These are phyloP conservation scores for Felis catus DNA, from an alignment of 2,113 vertebrate species.

Conservation along the genomic window DNA sequence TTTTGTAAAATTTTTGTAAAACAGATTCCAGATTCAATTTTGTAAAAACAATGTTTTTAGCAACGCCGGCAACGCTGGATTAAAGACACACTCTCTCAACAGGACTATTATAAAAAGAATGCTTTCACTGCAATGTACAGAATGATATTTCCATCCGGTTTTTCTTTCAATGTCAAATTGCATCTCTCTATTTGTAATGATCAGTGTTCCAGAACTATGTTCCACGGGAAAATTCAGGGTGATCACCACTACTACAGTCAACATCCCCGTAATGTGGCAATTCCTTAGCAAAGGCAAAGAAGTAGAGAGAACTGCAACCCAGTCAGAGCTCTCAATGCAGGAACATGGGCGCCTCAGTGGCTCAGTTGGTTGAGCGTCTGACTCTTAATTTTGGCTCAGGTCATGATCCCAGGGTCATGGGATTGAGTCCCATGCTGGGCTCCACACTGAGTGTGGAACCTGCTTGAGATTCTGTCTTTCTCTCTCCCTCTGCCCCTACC, in stretches of 20 bases:
- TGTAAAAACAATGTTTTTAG: neutral
- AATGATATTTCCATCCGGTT: neutral
- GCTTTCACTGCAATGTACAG: neutral
- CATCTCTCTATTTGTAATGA: neutral
- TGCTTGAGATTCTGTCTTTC: too few species aligned
- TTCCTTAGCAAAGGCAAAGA: neutral
- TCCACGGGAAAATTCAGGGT: neutral
- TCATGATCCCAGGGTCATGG: too few species aligned
- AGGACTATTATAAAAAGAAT: neutral
- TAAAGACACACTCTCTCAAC: neutral
- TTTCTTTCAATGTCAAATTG: neutral
- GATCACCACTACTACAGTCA: neutral
- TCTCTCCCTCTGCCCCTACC: too few species aligned
- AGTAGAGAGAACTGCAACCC: neutral
- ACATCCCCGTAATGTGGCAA: neutral
- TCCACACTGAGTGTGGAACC: too few species aligned
- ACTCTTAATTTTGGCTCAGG: too few species aligned
- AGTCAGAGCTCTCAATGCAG: neutral
- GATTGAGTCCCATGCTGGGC: too few species aligned
- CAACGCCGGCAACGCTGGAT: neutral
- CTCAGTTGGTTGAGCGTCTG: too few species aligned
- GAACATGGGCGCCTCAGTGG: neutral
- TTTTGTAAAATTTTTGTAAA: neutral
- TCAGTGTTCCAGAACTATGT: neutral
- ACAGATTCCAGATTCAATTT: slow-evolving; percentile 12